Conservation (phyloP, 2,888 invertebrate species). For the Cordilura impudica region DNA sequence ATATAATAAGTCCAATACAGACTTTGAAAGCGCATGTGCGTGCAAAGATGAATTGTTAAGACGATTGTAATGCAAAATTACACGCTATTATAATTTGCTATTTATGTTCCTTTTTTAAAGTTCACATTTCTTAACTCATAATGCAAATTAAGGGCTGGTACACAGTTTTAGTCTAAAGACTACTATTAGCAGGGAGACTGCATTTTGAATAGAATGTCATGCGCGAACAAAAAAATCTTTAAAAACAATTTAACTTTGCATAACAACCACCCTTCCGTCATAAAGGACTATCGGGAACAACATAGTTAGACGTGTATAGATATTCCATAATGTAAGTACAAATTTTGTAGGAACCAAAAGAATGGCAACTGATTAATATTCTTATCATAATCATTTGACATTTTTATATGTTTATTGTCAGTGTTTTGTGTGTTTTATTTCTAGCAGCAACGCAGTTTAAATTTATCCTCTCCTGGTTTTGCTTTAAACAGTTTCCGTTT, state of each 20-base stretch:
- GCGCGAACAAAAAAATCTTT: conserved; percentile 43
- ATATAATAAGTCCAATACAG: too few species aligned
- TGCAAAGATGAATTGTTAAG: conserved; percentile 11
- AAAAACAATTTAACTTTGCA: conserved; percentile 46
- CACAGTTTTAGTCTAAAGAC: conserved; percentile 19
- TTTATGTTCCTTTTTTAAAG: conserved; percentile 13
- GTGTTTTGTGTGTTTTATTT: conserved; percentile 7
- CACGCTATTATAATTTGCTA: conserved; percentile 42
- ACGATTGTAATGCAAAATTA: conserved; percentile 44
- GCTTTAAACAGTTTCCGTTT: conserved; percentile 36
- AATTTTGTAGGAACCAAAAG: neutral
- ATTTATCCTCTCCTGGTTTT: conserved; percentile 11
- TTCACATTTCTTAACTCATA: conserved; percentile 1
- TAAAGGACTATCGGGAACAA: neutral
- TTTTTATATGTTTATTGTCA: conserved; percentile 63
- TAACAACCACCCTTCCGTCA: conserved; percentile 50
- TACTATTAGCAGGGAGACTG: conserved; percentile 17
- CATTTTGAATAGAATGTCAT: conserved; percentile 50
- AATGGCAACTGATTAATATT: conserved; percentile 71
- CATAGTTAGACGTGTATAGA: neutral
- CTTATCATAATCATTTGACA: conserved; percentile 70
- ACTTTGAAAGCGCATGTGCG: conserved; percentile 31
- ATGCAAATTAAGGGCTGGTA: conserved; percentile 57
- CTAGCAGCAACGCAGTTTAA: neutral
- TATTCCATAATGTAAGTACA: conserved; percentile 3